Conservation (phyloP, 2,113 vertebrate species). For the Mus musculus region DNA sequence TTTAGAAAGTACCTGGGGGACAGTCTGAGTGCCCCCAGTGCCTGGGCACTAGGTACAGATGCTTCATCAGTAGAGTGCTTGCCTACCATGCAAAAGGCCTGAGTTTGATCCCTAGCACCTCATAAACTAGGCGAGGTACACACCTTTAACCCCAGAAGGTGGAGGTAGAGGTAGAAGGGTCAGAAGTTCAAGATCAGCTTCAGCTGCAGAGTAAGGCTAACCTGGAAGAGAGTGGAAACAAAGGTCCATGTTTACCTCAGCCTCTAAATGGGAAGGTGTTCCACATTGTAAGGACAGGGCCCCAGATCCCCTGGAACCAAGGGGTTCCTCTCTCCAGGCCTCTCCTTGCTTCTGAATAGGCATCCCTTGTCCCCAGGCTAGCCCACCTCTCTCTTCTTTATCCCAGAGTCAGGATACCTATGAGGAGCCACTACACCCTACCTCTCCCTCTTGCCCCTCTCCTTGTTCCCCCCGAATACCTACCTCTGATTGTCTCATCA, state of each 20-base stretch:
- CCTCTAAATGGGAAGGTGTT: not conserved
- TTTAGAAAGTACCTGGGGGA: not conserved
- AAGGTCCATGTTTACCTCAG: not conserved
- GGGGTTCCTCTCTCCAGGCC: fast-evolving
- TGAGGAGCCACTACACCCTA: not conserved
- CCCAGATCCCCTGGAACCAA: not conserved
- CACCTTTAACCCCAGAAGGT: not conserved
- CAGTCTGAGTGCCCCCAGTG: not conserved
- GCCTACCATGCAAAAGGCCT: not conserved
- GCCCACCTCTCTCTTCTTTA: not conserved
- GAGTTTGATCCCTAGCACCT: not conserved
- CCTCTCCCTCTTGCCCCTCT: not conserved
- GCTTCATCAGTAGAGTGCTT: not conserved
- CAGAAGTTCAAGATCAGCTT: not conserved
- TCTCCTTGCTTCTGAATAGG: not conserved
- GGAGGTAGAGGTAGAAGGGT: not conserved
- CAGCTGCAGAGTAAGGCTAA: not conserved
- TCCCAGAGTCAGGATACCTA: not conserved
- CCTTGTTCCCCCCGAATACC: too few relatives aligned
- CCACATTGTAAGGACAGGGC: not conserved
- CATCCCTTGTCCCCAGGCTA: not conserved
- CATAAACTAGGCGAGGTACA: not conserved
- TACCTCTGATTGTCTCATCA: not conserved
- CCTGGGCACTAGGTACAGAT: not conserved
- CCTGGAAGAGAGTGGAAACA: fast-evolving